These are phyloP conservation scores for Hemichromis elongatus DNA, from an alignment of 2,113 vertebrate genomes.

Conservation along the genomic window DNA sequence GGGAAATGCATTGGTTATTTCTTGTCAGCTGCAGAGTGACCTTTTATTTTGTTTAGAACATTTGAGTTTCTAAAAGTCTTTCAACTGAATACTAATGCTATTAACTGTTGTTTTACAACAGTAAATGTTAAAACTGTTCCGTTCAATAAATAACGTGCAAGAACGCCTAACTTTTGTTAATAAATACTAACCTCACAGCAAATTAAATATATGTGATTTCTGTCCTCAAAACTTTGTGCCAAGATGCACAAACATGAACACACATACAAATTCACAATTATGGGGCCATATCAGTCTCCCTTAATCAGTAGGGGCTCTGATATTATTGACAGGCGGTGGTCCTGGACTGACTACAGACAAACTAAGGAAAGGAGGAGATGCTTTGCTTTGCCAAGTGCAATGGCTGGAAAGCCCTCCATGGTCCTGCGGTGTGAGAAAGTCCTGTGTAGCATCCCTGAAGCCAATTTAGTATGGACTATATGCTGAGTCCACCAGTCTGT, in stretches of 20 bases:
- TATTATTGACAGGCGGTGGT: conserved; percentile 55
- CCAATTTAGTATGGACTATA: not conserved
- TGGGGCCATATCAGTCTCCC: not conserved
- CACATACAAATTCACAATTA: not conserved
- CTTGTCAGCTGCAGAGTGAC: not conserved
- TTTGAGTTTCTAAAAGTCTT: not conserved
- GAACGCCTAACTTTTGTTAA: not conserved
- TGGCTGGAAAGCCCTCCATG: conserved; percentile 42
- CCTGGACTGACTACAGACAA: conserved; percentile 64
- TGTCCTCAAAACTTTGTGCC: not conserved
- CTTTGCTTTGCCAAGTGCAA: conserved; percentile 55
- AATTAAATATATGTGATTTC: not conserved
- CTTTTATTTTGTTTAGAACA: not conserved
- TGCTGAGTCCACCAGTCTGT: not conserved
- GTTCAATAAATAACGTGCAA: not conserved
- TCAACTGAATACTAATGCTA: not conserved
- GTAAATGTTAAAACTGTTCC: not conserved
- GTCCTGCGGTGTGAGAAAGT: conserved; percentile 68
- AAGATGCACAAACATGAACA: not conserved
- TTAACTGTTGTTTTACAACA: not conserved
- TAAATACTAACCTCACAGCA: not conserved
- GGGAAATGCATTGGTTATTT: not conserved
- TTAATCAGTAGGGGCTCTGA: conserved; percentile 34
- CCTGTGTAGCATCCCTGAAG: conserved; percentile 43
- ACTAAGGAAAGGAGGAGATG: conserved; percentile 43